Percentiles rank a stretch among this genome's conserved stretches.
Evolutionary conservation across 2,113 vertebrate species (phyloP).

Genomic region (Lophius piscatorius): DNA sequence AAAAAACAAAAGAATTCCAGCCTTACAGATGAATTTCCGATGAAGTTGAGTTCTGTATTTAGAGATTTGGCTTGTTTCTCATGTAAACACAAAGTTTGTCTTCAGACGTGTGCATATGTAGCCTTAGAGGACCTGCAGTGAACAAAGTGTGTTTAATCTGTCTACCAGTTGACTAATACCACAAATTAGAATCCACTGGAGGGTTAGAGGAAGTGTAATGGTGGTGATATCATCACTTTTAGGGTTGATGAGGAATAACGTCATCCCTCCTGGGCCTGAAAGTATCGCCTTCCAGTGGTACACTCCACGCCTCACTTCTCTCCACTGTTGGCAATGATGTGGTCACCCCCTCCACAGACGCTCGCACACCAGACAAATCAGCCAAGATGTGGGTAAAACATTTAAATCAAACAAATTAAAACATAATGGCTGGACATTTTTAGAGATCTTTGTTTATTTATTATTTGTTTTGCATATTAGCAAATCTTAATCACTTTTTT

Average conservation of each 20-base stretch:
- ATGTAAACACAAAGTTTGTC: not conserved
- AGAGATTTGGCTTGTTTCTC: not conserved
- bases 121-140: not conserved
- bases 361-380: too few relatives aligned
- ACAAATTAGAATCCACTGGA: not conserved
- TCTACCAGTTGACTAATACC: slow-evolving; percentile 3
- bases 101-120: not conserved
- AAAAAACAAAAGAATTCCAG: too few relatives aligned
- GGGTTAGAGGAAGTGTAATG: not conserved
- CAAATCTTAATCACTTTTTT: too few relatives aligned
- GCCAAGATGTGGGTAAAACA: not conserved
- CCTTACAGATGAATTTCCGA: too few relatives aligned
- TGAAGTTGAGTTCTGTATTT: too few relatives aligned
- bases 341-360: slow-evolving; percentile 14
- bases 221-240: slow-evolving; percentile 48
- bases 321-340: slow-evolving; percentile 11
- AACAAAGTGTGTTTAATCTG: not conserved
- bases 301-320: not conserved
- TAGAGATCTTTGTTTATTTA: too few relatives aligned
- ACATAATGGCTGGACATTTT: too few relatives aligned
- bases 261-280: slow-evolving; percentile 33
- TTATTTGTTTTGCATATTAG: too few relatives aligned
- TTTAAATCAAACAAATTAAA: not conserved
- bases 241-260: slow-evolving; percentile 22
- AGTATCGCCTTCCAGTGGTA: slow-evolving; percentile 25